Conservation (phyloP, 2,888 invertebrate genomes). For the Escarpia spicata region DNA sequence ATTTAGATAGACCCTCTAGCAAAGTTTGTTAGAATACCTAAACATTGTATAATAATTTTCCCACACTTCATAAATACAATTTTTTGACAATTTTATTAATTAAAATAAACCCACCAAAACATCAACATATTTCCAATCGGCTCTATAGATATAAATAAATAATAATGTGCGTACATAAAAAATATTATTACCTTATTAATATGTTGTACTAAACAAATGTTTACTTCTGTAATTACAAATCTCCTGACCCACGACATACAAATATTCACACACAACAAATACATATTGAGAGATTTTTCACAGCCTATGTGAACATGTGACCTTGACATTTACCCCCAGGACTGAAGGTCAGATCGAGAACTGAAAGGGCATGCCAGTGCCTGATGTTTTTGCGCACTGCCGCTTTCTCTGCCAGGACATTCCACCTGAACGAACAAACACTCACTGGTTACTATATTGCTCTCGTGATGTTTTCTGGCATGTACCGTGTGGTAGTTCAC, state of each 20-base stretch:
- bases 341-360: constrained; percentile 76
- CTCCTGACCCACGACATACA: background rate
- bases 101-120: background rate
- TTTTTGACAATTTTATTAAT: background rate
- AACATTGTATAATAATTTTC: background rate
- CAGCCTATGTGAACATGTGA: background rate
- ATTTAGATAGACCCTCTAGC: background rate
- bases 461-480: background rate
- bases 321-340: constrained; percentile 63
- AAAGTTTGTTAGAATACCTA: constrained; percentile 26
- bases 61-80: background rate
- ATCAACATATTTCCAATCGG: background rate
- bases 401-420: constrained; percentile 46
- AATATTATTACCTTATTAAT: too few relatives aligned
- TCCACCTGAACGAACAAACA: constrained; percentile 44
- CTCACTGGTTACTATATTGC: constrained; percentile 27
- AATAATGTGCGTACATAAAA: too few relatives aligned
- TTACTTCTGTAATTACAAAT: background rate
- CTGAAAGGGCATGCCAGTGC: constrained; percentile 78
- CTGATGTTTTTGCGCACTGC: constrained; percentile 25
- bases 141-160: too few relatives aligned
- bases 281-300: background rate
- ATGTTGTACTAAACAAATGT: background rate
- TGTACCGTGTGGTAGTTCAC: too few relatives aligned
- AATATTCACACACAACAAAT: background rate